Percentiles rank a stretch among this genome's conserved stretches.
Conservation (phyloP, 2,888 invertebrate genomes). For the Pimpla rufipes region DNA sequence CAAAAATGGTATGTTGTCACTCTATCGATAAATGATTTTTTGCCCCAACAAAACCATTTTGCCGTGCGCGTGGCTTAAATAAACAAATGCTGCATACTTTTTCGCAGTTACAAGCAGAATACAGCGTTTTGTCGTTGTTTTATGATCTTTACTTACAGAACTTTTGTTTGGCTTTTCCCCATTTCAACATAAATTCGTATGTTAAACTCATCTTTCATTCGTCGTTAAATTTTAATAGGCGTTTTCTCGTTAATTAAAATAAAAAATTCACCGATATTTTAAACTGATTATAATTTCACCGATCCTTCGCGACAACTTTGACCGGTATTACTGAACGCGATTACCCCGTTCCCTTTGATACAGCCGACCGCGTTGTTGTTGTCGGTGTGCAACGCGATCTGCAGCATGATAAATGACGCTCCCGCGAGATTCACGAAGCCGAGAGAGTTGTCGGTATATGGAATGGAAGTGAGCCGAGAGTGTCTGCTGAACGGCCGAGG, state of each 20-base stretch:
- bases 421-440: conserved; percentile 57
- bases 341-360: conserved; percentile 9
- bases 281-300: not conserved
- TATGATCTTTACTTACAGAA: too few relatives aligned
- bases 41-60: too few relatives aligned
- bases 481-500: conserved; percentile 50
- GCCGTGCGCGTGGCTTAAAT: too few relatives aligned
- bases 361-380: conserved; percentile 73
- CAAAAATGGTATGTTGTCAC: too few relatives aligned
- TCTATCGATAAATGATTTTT: too few relatives aligned
- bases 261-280: not conserved
- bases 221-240: too few relatives aligned
- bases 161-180: too few relatives aligned
- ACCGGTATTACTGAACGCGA: not conserved
- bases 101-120: too few relatives aligned
- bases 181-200: not conserved
- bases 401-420: conserved; percentile 79
- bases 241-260: not conserved
- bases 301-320: not conserved
- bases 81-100: too few relatives aligned
- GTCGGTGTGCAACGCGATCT: conserved; percentile 78
- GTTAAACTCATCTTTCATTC: not conserved
- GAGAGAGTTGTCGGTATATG: conserved; percentile 56
- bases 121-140: too few relatives aligned
- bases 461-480: conserved; percentile 51